These are phyloP conservation scores for Hexactinellida sp. DNA, from an alignment of 37 sponge, comb jelly and placozoan genomes.

Conservation along the genomic window DNA sequence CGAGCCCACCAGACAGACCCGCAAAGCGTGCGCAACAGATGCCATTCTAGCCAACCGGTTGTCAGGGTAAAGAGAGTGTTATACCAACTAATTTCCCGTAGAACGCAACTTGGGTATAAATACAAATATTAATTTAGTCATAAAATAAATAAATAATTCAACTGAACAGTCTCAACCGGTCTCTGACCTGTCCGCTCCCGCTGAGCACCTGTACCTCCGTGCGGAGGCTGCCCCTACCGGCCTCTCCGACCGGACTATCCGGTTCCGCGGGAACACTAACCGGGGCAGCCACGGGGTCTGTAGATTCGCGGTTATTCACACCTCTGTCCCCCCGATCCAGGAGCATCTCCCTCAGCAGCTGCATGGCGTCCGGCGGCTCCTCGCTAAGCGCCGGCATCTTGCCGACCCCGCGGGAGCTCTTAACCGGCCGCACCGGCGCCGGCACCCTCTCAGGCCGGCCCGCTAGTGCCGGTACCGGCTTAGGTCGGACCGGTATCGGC, in stretches of 20 bases:
- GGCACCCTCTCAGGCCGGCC: background rate
- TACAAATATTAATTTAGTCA: background rate
- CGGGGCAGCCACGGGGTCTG: too few relatives aligned
- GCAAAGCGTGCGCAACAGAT: background rate
- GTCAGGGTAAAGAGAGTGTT: background rate
- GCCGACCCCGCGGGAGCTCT: background rate
- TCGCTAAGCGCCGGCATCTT: background rate
- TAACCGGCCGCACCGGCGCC: background rate
- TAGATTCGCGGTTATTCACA: background rate
- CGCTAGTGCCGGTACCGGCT: background rate
- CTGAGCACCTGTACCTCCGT: background rate
- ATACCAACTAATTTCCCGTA: too few relatives aligned
- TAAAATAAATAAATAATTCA: background rate
- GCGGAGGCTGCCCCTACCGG: background rate
- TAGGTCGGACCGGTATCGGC: background rate
- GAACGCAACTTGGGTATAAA: background rate
- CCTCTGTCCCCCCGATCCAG: background rate
- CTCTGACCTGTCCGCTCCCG: background rate
- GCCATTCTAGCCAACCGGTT: background rate
- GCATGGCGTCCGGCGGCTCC: background rate
- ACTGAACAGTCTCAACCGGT: background rate
- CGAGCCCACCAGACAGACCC: slow-evolving; percentile 68
- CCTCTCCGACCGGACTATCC: background rate
- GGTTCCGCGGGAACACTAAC: background rate
- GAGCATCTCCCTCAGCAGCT: background rate